These are phyloP conservation scores for Pachyramphus minor DNA, from an alignment of 2,113 vertebrate genomes.

Conservation along the genomic window DNA sequence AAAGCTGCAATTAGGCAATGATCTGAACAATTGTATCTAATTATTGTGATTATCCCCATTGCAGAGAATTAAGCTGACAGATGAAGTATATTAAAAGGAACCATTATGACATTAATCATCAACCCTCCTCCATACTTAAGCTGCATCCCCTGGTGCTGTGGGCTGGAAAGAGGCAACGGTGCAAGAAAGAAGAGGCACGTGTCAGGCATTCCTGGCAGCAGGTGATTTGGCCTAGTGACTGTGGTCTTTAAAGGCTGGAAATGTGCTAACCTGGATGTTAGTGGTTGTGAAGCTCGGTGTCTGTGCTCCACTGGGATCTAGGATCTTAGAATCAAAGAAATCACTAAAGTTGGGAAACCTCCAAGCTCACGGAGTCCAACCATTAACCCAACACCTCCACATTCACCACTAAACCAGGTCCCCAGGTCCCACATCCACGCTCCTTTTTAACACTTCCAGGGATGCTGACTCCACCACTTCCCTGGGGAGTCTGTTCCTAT, in stretches of 20 bases:
- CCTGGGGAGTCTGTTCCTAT: not conserved
- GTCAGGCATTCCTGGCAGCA: not conserved
- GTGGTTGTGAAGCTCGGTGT: not conserved
- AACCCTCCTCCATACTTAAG: not conserved
- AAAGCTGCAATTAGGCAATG: not conserved
- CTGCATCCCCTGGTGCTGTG: not conserved
- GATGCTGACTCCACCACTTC: not conserved
- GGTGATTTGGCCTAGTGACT: not conserved
- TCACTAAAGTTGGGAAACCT: not conserved
- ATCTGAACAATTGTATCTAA: slow-evolving; percentile 31
- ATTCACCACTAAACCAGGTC: not conserved
- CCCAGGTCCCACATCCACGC: not conserved
- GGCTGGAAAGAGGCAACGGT: not conserved
- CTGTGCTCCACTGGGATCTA: not conserved
- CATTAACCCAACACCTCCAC: fast-evolving
- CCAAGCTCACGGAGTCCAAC: not conserved
- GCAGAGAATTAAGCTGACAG: slow-evolving; percentile 26
- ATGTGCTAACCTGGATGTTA: not conserved
- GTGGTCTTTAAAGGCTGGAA: not conserved
- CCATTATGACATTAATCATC: slow-evolving; percentile 5
- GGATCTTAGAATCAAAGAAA: not conserved
- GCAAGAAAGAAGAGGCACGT: not conserved
- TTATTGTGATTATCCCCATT: slow-evolving; percentile 31
- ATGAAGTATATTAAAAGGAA: not conserved
- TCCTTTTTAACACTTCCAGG: not conserved